Evolutionary conservation across 2,888 invertebrate species (phyloP).

Genomic region (Pristionchus maxplancki): DNA sequence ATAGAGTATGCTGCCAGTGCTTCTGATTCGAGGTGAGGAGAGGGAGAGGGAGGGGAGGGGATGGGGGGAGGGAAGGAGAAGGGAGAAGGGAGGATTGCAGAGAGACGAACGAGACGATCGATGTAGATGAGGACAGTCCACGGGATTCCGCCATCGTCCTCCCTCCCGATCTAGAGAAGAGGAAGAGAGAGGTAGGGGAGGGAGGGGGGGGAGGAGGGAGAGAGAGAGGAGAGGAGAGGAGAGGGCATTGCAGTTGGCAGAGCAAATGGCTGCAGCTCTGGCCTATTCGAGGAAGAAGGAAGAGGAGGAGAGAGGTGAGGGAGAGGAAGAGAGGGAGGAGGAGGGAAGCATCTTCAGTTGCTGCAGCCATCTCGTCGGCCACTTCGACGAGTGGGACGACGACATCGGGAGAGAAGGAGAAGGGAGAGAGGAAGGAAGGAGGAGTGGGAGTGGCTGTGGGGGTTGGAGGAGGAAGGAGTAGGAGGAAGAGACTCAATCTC

Average conservation of each 20-base stretch:
- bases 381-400: not conserved
- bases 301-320: not conserved
- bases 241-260: not conserved
- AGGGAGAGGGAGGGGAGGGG: not conserved
- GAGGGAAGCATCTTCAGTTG: not conserved
- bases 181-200: not conserved
- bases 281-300: not conserved
- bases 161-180: not conserved
- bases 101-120: not conserved
- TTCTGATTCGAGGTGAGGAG: not conserved
- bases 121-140: constrained; percentile 24
- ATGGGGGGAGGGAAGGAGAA: not conserved
- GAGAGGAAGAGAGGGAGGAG: not conserved
- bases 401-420: constrained; percentile 27
- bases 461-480: constrained; percentile 1
- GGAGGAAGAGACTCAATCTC: not conserved
- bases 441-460: not conserved
- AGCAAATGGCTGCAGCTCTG: not conserved
- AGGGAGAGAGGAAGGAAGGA: not conserved
- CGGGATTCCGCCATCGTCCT: not conserved
- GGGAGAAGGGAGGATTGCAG: not conserved
- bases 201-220: not conserved
- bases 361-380: not conserved
- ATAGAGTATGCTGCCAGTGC: not conserved
- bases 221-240: not conserved